Evolutionary conservation across 2,797 vertebrate genomes (phyloP), one percentile per base, ranked within the genome.

Genomic region (Lepilemur ruficaudatus): DNA sequence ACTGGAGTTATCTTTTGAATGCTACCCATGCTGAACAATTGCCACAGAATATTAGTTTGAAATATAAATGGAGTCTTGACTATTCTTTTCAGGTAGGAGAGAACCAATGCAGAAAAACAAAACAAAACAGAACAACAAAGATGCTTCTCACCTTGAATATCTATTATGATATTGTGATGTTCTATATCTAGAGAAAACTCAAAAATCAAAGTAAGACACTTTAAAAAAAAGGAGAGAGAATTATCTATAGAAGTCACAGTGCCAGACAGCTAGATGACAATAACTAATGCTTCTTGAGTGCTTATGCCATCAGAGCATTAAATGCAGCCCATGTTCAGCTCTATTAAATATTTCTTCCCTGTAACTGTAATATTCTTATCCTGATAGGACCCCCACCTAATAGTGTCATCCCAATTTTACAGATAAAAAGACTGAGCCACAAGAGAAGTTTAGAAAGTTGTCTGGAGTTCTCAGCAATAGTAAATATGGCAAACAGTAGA

Each of bases 31-130:
- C 46, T 43, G 59, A 96, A 95, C 67, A 82, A 38, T 88, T 84
- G 48, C 30, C 52, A 38, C 41, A 69, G 79, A 93, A 93, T 52
- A 32, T 91, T 96, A 73, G 59, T 84, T 87, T 91, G 20, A 91
- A 96, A 94, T 97, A 41, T 87, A 87, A 96, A 61, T 63, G 69
- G 79, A 94, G 23, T 81, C 80, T 86, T 95, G 75, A 61, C 75
- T 90, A 43, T 94, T 85, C 73, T 95, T 83, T 93, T 61, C 57
- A 84, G 22, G 69, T 78, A 78, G 76, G 38, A 93, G 70, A 97
- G 85, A 96, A 92, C 93, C 28, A 83, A 79, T 38, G 30, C 32
- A 82, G 38, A 32, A 38, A 79, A 43, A 70, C 69, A 72, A 70
- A 89, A 55, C 25, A 84, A 73, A n/a, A 20, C 25, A 80, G 30